Base-by-base conservation (phyloP, 2,888 invertebrate genomes). In the Xestia sexstrigata region DNA sequence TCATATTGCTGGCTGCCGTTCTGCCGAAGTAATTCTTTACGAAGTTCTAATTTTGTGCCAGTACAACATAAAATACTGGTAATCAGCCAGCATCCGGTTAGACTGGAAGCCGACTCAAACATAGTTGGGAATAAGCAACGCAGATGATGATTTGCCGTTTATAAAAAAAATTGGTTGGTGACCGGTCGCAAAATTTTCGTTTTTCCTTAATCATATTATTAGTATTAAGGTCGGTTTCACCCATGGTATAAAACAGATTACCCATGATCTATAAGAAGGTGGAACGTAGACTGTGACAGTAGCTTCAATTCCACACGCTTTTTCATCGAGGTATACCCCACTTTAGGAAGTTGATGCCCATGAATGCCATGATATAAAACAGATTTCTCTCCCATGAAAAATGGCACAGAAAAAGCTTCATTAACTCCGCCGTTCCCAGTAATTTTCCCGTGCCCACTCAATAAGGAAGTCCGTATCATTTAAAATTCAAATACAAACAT, bases 401-500 rank as follows among this genome's bases (percentile, higher is more conserved):
- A 79, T 49, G 1, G 6, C 58, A 0, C 15, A 26, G 49, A 65
- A 84, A 20, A 52, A 30, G 58, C 80, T 26, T 15, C 63, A 79
- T 84, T 69, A 79, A 52, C 58, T 49, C 13, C 2, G 42, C 7
- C 45, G 49, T 70, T 74, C 52, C 35, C 35, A 82, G 47, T 75
- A 23, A 69, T 69, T 62, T 45, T 49, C 23, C 52, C 55, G 42
- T 39, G 52, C n/a, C 13, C 55, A 58, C 49, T 85, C 35, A 42
- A 76, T 13, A 30, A 76, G 77, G 86, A 76, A 85, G 39, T 39
- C 23, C 26, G 35, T 63, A 60, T 79, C 55, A 75, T 87, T 77
- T 75, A 67, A 87, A 84, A 84, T 70, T 49, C 76, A 84, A 87
- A 81, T 71, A 66, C 45, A 42, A 58, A 60, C 63, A 62, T 63